Conservation (phyloP, 2,113 vertebrate species). For the Tauraco erythrolophus region DNA sequence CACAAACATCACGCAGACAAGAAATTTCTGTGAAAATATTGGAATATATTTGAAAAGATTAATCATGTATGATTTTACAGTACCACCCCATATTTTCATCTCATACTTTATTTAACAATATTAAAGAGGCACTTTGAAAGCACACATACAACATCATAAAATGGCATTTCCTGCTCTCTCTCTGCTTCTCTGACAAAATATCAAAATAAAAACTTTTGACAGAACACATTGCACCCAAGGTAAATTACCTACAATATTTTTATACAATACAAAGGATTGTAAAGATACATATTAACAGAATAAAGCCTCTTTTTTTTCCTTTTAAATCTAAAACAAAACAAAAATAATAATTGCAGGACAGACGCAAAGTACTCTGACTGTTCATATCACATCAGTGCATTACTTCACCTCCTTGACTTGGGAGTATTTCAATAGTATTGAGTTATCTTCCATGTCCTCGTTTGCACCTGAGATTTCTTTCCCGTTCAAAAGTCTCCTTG, state of each 20-base stretch:
- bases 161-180: conserved; percentile 81
- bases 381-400: conserved; percentile 90
- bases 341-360: conserved; percentile 74
- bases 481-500: conserved; percentile 71
- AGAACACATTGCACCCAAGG: conserved; percentile 91
- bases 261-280: conserved; percentile 84
- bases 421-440: conserved; percentile 72
- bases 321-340: conserved; percentile 80
- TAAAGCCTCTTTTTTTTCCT: conserved; percentile 84
- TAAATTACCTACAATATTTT: conserved; percentile 88
- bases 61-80: conserved; percentile 59
- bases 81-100: conserved; percentile 51
- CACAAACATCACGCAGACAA: background rate
- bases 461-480: conserved; percentile 89
- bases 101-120: conserved; percentile 71
- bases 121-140: conserved; percentile 86
- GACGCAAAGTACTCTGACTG: conserved; percentile 81
- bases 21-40: conserved; percentile 75
- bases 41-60: conserved; percentile 74
- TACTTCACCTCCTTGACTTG: conserved; percentile 84
- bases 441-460: conserved; percentile 74
- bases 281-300: conserved; percentile 91
- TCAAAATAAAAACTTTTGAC: conserved; percentile 96
- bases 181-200: conserved; percentile 88
- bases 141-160: conserved; percentile 85